Base-by-base conservation (phyloP, 2,797 vertebrate genomes). In the Steatocranus sp. region DNA sequence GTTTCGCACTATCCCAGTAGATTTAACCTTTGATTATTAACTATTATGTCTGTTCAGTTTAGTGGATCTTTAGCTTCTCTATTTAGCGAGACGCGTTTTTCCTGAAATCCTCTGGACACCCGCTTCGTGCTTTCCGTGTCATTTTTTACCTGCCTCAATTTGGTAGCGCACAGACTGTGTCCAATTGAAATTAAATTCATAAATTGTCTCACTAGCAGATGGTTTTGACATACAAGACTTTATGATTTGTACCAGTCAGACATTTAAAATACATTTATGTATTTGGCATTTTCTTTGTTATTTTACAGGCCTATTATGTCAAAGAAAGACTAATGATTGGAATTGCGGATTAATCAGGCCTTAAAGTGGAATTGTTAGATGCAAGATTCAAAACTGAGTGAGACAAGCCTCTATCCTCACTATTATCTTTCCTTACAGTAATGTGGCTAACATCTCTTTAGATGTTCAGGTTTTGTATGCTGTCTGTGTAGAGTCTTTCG, bases 21-120 rank as follows among this genome's bases (percentile, higher is more conserved):
- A 87, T 83, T 81, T 6, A 50, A 68, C 84, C 74, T 18, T 54
- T 86, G 83, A 90, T 90, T 88, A 91, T 91, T 17, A 48, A n/a
- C 68, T 48, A 30, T 48, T 73, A 48, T 48, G 17, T n/a, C 25
- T 30, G 68, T 6, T 73, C 41, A 48, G 17, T 73, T 73, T 48
- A 48, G 41, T 73, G 66, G 23, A 73, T 73, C 23, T n/a, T 73
- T 46, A 73, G 41, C 68, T 48, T 73, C 15, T 73, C 68, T 8
- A 30, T 48, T 73, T 30, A 73, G 17, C 4, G 17, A 46, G 41
- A 48, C 41, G 68, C 3, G 0, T 48, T 48, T 30, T 48, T 48
- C 10, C 68, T 48, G 4, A 48, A 46, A 48, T 30, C 4, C 51
- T 27, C 12, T 54, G 51, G 51, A 54, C 68, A n/a, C 66, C 10